Evolutionary conservation across 2,797 vertebrate species (phyloP).

Genomic region (Hippopotamyrus pictus): DNA sequence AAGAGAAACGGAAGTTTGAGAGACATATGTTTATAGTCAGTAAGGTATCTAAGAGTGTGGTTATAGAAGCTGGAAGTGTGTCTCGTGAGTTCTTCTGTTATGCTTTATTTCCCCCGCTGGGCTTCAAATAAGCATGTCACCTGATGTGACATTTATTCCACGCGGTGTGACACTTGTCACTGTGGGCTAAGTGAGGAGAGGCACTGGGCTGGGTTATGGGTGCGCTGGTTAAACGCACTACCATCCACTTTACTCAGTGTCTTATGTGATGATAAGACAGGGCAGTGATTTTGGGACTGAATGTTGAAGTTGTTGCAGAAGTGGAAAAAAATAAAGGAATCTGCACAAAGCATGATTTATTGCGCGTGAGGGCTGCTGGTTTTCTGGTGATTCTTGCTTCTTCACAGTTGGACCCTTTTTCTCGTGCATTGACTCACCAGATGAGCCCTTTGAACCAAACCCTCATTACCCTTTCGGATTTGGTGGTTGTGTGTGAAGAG

Average conservation of each 20-base stretch:
- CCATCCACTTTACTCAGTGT: slow-evolving; percentile 52
- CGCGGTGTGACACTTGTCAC: slow-evolving; percentile 46
- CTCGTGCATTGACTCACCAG: background rate
- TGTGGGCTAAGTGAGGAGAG: slow-evolving; percentile 46
- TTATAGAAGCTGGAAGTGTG: background rate
- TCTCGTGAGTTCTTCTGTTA: background rate
- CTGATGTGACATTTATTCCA: slow-evolving; percentile 58
- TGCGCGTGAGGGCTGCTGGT: background rate
- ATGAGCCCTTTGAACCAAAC: background rate
- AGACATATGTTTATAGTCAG: background rate
- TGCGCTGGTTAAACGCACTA: slow-evolving; percentile 47
- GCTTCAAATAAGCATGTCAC: slow-evolving; percentile 53
- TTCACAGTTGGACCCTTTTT: background rate
- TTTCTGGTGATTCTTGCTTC: background rate
- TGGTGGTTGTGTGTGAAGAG: background rate
- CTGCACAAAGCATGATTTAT: background rate
- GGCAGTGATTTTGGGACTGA: background rate
- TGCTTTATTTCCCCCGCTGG: slow-evolving; percentile 58
- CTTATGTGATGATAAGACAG: slow-evolving; percentile 49
- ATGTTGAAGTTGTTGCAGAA: background rate
- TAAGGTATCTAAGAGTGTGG: too few species aligned
- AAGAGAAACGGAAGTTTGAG: background rate
- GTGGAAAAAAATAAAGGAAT: background rate
- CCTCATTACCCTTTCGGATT: background rate
- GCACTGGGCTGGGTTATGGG: slow-evolving; percentile 46